Evolutionary conservation across 2,113 vertebrate species (phyloP).

Genomic region (Bostrychus sinensis): DNA sequence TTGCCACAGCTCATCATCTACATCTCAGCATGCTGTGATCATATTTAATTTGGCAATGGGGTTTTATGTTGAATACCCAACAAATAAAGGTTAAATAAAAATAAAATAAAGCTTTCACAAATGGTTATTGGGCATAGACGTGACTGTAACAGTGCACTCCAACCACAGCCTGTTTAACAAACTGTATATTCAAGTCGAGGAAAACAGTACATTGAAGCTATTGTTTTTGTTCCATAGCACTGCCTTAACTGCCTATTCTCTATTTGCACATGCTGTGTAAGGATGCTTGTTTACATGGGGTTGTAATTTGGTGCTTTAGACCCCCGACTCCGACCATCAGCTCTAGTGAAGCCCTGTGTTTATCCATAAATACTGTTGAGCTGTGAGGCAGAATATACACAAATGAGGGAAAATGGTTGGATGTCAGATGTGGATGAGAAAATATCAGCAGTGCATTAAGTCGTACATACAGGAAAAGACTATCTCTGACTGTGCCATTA

Average conservation of each 20-base stretch:
- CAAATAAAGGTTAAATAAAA: no score
- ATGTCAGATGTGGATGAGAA: not conserved
- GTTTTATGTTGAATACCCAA: no score
- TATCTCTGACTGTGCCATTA: not conserved
- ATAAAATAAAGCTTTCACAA: no score
- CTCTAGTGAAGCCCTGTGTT: not conserved
- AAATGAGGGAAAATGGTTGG: not conserved
- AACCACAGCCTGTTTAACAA: no score
- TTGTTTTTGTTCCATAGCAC: not conserved
- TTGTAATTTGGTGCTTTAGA: conserved; percentile 7
- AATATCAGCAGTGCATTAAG: not conserved
- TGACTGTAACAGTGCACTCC: no score
- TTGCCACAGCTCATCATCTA: no score
- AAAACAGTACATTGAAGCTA: no score
- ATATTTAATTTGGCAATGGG: no score
- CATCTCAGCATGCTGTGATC: no score
- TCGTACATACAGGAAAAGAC: not conserved
- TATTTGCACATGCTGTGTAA: not conserved
- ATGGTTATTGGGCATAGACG: no score
- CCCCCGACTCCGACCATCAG: conserved; percentile 10
- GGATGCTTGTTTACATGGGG: not conserved
- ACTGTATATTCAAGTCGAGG: no score
- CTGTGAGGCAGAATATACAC: conserved; percentile 1
- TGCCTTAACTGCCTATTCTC: not conserved
- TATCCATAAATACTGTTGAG: conserved; percentile 8